A percentile compares a stretch with the other conserved stretches of the same genome.
These are phyloP conservation scores for Chrysotoxum bicinctum DNA, from an alignment of 2,888 invertebrate species.

Conservation along the genomic window DNA sequence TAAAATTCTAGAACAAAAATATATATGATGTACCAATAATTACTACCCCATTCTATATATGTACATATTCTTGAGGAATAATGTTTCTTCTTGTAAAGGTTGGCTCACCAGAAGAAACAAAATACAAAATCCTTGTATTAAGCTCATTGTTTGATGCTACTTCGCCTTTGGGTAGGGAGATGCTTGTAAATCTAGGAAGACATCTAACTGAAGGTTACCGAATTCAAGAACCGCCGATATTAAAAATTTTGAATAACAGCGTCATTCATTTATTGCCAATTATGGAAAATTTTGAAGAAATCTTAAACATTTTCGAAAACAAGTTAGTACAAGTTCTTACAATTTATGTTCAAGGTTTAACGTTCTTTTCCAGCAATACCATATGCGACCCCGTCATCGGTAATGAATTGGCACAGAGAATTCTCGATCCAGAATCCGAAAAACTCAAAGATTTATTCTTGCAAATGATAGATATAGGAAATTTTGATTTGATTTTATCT, in stretches of 20 bases:
- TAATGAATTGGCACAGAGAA: constrained; percentile 86
- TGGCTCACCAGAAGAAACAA: constrained; percentile 89
- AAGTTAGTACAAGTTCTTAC: constrained; percentile 76
- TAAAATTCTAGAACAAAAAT: too few species aligned
- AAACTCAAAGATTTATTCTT: constrained; percentile 83
- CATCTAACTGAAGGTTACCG: constrained; percentile 89
- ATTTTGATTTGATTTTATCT: constrained; percentile 88
- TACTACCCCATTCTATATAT: background rate
- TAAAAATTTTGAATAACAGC: constrained; percentile 86
- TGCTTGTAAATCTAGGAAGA: constrained; percentile 90
- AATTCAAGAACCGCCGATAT: constrained; percentile 86
- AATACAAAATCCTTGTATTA: constrained; percentile 91
- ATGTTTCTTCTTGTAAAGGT: constrained; percentile 83
- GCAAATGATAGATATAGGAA: constrained; percentile 85
- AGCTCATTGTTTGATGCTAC: constrained; percentile 90
- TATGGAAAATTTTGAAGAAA: constrained; percentile 77
- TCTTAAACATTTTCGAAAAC: constrained; percentile 76
- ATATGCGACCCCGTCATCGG: constrained; percentile 79
- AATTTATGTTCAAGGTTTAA: background rate
- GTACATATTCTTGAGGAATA: background rate
- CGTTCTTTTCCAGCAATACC: constrained; percentile 75
- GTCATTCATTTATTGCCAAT: constrained; percentile 91
- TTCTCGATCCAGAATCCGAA: constrained; percentile 82
- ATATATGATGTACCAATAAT: background rate
- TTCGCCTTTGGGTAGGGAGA: constrained; percentile 92